Base-by-base conservation (phyloP, 2,113 vertebrate species). In the Nibea albiflora region DNA sequence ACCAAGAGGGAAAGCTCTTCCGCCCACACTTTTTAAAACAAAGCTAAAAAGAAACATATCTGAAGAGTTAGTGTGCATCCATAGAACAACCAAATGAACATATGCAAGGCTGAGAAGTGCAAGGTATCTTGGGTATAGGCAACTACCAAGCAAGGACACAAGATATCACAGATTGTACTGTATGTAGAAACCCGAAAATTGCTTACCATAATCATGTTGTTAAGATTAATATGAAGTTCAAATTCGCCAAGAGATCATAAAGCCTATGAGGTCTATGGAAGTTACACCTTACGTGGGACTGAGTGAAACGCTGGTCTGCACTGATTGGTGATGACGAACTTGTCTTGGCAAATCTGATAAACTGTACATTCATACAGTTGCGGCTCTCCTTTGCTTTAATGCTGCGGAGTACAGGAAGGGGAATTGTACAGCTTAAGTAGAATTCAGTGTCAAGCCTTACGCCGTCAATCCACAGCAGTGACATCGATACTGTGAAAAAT, bases 61-160 rank as follows among this genome's bases (percentile, higher is more conserved):
- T 69, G 80, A 88, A 87, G 83, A 89, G 76, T 91, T 90, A 92
- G 87, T 92, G 90, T 93, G 88, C 89, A 92, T 91, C 83, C 85
- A 90, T 81, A 80, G 83, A 90, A 88, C 81, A 78, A 89, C 47
- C 83, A 89, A 90, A 91, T 80, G 28, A 88, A 93, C 87, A 84
- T 85, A 91, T 84, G 84, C 88, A 92, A 92, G 88, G 91, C 88
- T 73, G 68, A 91, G 74, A 92, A 91, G 89, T 92, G 92, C 92
- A 89, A 90, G 72, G 73, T 85, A 83, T 92, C 85, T 78, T 90
- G 84, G 84, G 80, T 89, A 89, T 92, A 91, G 89, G 88, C 88
- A 90, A 90, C 89, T 92, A 92, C 90, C 89, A 90, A 92, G 91
- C 92, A 90, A 87, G 81, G 88, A 90, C 85, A 92, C 85, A 70